Percentiles rank a stretch among this genome's conserved stretches.
Evolutionary conservation across 2,797 vertebrate species (phyloP).

Genomic region (Perodicticus potto): DNA sequence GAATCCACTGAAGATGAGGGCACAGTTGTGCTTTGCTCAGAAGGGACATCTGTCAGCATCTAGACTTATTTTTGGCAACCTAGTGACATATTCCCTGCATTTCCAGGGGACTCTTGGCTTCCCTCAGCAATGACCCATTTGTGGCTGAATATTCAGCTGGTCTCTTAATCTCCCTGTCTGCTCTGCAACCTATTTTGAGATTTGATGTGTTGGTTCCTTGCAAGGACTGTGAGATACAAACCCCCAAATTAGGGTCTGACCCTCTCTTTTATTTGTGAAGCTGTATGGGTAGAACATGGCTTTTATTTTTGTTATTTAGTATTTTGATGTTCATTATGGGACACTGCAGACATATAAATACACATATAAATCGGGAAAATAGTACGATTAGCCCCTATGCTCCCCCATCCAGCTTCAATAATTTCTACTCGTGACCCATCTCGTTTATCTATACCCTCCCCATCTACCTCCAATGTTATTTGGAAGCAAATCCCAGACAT

Average conservation of each 20-base stretch:
- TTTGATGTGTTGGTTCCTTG: background rate
- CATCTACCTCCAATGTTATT: background rate
- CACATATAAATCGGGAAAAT: background rate
- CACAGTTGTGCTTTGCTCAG: background rate
- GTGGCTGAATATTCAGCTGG: conserved; percentile 10
- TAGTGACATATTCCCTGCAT: background rate
- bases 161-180: background rate
- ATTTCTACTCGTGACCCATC: background rate
- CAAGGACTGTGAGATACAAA: conserved; percentile 24
- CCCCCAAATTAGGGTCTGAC: background rate
- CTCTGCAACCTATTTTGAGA: conserved; percentile 5
- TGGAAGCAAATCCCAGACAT: background rate
- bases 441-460: background rate
- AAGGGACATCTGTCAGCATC: conserved; percentile 58
- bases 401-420: background rate
- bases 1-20: background rate
- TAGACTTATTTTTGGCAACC: conserved; percentile 43
- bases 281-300: background rate
- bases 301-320: conserved; percentile 37
- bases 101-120: conserved; percentile 57
- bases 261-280: background rate
- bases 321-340: background rate
- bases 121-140: conserved; percentile 58
- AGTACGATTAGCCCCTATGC: no score
- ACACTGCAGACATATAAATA: background rate